Evolutionary conservation across 2,113 vertebrate species (phyloP), one percentile per base, ranked within the genome.

Genomic region (Puffinus mauretanicus): DNA sequence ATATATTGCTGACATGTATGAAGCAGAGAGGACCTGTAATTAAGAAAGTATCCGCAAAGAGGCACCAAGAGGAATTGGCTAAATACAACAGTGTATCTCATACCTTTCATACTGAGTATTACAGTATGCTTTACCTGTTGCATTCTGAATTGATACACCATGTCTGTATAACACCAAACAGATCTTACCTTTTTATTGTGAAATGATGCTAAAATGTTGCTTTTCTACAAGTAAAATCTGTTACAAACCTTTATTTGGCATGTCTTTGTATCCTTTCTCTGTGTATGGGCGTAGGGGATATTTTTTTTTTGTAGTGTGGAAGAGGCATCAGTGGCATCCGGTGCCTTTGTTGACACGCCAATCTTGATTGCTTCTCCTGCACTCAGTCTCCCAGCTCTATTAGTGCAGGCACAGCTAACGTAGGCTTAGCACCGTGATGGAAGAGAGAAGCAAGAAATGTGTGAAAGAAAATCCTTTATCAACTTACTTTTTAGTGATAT

Each of bases 221-320:
- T 88, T 95, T 97, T 91, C 21, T 97, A 61, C 38, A 51, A 96
- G 15, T 97, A 96, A 96, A 97, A 77, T 42, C 7, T 82, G 19
- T 78, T 80, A 38, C 22, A 90, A 95, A 90, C 22, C 16, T 81
- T 73, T 65, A 38, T 73, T 84, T 62, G 70, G 10, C 7, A 3
- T 52, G 29, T 2, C 27, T 60, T 77, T 27, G 6, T 65, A 9
- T 44, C 19, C 16, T 80, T 90, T 67, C 15, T 84, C 12, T 55
- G 19, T 44, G 24, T 62, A 24, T 16, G 57, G 10, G 17, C 10
- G 8, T 3, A 4, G 27, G 12, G 21, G 3, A 0, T 49, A 3
- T 25, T 15, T 20, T 49, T 20, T 49, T 72, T 64, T 76, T 67
- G 44, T 36, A 38, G 22, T 25, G 34, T 60, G 10, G 60, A 78